Evolutionary conservation across 2,113 vertebrate genomes (phyloP).

Genomic region (Herpetotheres cachinnans): DNA sequence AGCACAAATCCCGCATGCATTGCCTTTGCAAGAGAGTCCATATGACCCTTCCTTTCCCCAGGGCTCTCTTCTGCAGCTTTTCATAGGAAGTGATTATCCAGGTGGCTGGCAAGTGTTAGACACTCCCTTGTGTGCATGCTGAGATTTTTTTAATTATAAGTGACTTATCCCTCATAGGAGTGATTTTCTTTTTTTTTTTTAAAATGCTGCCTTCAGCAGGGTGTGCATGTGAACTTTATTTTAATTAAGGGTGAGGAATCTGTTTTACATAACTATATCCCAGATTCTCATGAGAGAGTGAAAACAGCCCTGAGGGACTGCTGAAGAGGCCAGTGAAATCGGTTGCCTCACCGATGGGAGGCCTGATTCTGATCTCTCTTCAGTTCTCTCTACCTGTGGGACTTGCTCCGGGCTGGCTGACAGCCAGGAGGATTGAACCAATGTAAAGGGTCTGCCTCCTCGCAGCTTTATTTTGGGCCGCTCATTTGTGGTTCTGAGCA

Average conservation of each 20-base stretch:
- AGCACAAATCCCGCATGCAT: background rate
- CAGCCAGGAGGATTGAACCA: background rate
- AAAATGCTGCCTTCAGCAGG: conserved; percentile 32
- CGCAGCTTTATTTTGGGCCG: background rate
- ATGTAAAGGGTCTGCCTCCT: background rate
- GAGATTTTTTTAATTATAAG: conserved; percentile 10
- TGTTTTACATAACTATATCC: conserved; percentile 43
- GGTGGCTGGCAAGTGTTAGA: background rate
- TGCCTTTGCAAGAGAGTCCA: background rate
- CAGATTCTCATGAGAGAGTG: conserved; percentile 48
- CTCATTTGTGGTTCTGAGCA: background rate
- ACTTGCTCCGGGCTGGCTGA: background rate
- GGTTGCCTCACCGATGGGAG: background rate
- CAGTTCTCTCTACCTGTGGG: background rate
- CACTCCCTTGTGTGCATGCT: background rate
- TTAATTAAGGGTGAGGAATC: conserved; percentile 54
- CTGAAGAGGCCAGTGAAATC: background rate
- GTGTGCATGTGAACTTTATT: conserved; percentile 57
- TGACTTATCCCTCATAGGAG: background rate
- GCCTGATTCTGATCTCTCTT: background rate
- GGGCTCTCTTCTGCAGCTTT: background rate
- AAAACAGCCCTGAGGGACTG: conserved; percentile 18
- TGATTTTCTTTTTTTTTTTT: background rate
- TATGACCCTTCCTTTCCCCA: background rate
- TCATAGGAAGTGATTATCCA: background rate